Evolutionary conservation across 1,140 invertebrate genomes (phyloP).

Genomic region (Triops longicaudatus): DNA sequence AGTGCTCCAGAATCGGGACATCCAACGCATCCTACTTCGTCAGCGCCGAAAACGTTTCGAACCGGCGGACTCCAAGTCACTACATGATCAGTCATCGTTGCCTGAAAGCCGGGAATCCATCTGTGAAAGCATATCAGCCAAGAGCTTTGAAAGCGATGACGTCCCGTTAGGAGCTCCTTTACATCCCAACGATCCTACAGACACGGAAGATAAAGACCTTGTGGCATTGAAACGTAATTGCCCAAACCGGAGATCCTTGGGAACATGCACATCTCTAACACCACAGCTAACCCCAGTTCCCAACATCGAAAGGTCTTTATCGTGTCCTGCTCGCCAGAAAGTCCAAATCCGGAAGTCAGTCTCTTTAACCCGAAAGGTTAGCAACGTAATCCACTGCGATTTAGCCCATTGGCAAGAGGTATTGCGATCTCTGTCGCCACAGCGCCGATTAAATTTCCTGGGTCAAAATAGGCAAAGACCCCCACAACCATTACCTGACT

Average conservation of each 20-base stretch:
- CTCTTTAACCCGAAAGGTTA: neutral
- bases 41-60: slow-evolving; percentile 42
- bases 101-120: neutral
- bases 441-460: slow-evolving; percentile 24
- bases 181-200: neutral
- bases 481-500: slow-evolving; percentile 31
- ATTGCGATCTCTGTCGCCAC: neutral
- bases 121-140: neutral
- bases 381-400: neutral
- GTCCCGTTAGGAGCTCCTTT: neutral
- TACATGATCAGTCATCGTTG: neutral
- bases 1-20: slow-evolving; percentile 71
- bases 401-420: neutral
- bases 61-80: neutral
- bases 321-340: slow-evolving; percentile 26
- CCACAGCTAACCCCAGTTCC: neutral
- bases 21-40: slow-evolving; percentile 56
- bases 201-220: neutral
- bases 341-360: slow-evolving; percentile 18
- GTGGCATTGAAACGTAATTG: neutral
- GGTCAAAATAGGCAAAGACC: slow-evolving; percentile 28
- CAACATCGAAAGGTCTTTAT: slow-evolving; percentile 20
- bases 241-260: neutral
- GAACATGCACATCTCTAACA: neutral
- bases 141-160: neutral